These are phyloP conservation scores for Ormyrus nitidulus DNA, from an alignment of 2,888 invertebrate genomes.

Conservation along the genomic window DNA sequence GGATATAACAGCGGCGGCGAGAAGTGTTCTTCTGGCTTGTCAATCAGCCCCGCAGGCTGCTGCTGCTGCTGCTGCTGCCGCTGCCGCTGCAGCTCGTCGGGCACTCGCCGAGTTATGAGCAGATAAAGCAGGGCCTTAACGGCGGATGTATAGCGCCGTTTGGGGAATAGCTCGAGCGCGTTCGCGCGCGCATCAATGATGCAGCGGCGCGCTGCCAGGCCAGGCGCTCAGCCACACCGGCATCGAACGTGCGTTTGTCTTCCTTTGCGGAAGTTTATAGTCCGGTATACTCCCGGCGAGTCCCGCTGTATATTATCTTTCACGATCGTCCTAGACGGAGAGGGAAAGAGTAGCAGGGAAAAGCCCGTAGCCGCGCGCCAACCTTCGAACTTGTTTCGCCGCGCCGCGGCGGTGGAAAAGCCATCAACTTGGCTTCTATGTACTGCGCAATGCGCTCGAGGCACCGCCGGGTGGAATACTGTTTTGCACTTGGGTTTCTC, in stretches of 20 bases:
- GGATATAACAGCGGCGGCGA: too few species aligned
- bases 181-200: slow-evolving; percentile 72
- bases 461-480: slow-evolving; percentile 24
- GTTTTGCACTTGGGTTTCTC: slow-evolving; percentile 29
- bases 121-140: slow-evolving; percentile 71
- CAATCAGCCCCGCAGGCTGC: slow-evolving; percentile 69
- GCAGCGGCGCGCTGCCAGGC: slow-evolving; percentile 60
- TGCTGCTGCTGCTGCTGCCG: too few species aligned
- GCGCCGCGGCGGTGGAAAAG: background rate
- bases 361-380: background rate
- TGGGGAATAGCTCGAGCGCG: slow-evolving; percentile 69
- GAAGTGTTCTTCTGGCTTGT: slow-evolving; percentile 49
- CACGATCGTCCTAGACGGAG: slow-evolving; percentile 20
- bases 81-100: slow-evolving; percentile 60
- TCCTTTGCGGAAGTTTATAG: slow-evolving; percentile 72
- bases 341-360: slow-evolving; percentile 7
- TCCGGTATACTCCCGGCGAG: slow-evolving; percentile 66
- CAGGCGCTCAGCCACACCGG: background rate
- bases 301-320: slow-evolving; percentile 59
- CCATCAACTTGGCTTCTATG: too few species aligned
- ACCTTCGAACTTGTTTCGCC: background rate
- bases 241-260: slow-evolving; percentile 71
- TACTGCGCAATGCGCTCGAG: background rate
- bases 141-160: slow-evolving; percentile 66
- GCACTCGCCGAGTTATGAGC: slow-evolving; percentile 73